phyloP scores from a whole-genome alignment of 2,797 vertebrate species.

The Steatocranus sp. region DNA sequence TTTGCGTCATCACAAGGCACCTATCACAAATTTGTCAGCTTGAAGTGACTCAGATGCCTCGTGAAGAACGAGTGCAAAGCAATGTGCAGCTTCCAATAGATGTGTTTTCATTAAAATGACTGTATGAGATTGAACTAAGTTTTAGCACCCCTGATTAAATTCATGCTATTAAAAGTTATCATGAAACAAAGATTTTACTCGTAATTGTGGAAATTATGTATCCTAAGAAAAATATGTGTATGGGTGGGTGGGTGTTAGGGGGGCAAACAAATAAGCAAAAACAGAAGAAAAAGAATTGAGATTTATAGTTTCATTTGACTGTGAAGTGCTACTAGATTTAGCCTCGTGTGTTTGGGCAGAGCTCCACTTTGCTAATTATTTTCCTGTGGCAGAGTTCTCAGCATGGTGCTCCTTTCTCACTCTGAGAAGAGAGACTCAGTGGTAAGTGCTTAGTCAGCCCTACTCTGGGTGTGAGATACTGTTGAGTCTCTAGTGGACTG shows the following conservation, averaged over 20 bases:
- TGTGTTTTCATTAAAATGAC: background rate
- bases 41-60: background rate
- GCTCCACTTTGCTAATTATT: constrained; percentile 76
- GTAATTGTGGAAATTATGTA: background rate
- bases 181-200: background rate
- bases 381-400: constrained; percentile 69
- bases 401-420: constrained; percentile 54
- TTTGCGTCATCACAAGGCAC: constrained; percentile 26
- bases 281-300: background rate
- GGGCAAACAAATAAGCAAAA: background rate
- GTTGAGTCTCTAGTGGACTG: constrained; percentile 53
- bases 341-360: constrained; percentile 60
- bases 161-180: background rate
- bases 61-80: background rate
- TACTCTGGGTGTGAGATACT: constrained; percentile 52
- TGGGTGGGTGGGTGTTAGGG: background rate
- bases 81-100: background rate
- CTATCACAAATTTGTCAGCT: background rate
- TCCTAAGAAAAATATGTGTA: background rate
- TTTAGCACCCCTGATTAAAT: background rate
- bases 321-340: constrained; percentile 63
- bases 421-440: constrained; percentile 53
- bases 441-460: constrained; percentile 67
- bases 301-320: constrained; percentile 52
- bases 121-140: background rate